Conservation (phyloP, 2,113 vertebrate species). For the Micronycteris hirsuta region DNA sequence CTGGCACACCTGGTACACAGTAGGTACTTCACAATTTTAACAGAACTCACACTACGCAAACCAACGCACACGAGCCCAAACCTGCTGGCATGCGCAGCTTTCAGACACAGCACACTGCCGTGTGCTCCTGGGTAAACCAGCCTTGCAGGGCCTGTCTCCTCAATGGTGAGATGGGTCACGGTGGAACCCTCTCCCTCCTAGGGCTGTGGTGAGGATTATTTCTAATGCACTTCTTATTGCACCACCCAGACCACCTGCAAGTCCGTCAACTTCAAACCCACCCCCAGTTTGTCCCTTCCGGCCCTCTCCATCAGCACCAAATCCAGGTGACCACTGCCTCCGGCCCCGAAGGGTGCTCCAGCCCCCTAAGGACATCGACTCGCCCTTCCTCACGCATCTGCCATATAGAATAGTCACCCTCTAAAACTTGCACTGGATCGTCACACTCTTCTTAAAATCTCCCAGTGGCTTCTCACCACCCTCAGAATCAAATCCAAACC, state of each 20-base stretch:
- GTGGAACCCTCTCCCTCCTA: not conserved
- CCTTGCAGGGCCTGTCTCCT: not conserved
- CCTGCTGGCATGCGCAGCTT: not conserved
- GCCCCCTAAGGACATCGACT: accelerated
- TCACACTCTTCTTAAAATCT: not conserved
- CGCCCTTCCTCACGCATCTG: not conserved
- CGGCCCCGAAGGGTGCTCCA: accelerated
- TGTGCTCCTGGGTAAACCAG: not conserved
- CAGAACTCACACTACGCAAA: too few relatives aligned
- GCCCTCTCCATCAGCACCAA: not conserved
- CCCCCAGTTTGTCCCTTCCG: not conserved
- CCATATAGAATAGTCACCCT: not conserved
- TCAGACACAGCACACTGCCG: not conserved
- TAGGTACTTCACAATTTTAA: not conserved
- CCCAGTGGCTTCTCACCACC: too few relatives aligned
- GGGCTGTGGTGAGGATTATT: accelerated
- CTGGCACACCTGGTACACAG: not conserved
- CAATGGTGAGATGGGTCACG: not conserved
- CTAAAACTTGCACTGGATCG: accelerated
- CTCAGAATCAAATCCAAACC: not conserved
- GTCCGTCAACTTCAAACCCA: not conserved
- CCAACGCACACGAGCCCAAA: too few relatives aligned
- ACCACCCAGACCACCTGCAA: too few relatives aligned
- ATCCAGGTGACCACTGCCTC: not conserved
- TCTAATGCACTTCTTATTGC: not conserved